phyloP scores from a whole-genome alignment of 2,888 invertebrate species.

The Drosophila buzzatii region DNA sequence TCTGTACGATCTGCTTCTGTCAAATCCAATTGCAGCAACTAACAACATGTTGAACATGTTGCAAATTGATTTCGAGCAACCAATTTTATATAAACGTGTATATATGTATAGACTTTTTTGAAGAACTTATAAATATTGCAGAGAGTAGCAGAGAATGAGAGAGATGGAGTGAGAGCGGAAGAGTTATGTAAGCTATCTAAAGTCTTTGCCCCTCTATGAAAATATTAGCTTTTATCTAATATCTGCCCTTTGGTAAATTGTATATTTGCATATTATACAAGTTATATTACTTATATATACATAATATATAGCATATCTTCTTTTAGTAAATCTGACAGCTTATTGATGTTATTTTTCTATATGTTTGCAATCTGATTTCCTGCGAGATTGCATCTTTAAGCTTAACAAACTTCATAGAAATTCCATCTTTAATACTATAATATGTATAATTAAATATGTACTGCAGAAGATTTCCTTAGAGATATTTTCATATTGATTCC shows the following conservation, averaged over 20 bases:
- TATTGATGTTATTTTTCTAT: neutral
- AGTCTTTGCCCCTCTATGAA: neutral
- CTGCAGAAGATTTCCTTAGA: neutral
- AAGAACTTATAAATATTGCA: neutral
- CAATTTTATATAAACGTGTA: neutral
- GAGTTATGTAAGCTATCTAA: neutral
- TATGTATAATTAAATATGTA: neutral
- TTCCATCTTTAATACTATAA: neutral
- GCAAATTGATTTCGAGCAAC: constrained; percentile 30
- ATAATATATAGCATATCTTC: neutral
- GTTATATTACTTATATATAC: neutral
- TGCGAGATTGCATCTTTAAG: neutral
- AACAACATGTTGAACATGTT: constrained; percentile 49
- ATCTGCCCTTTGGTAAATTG: too few relatives aligned
- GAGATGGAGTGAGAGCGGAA: neutral
- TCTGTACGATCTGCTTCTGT: constrained; percentile 16
- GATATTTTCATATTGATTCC: neutral
- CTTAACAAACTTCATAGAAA: neutral
- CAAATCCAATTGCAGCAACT: constrained; percentile 42
- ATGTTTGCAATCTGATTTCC: neutral
- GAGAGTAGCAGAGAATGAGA: neutral
- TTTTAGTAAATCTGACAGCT: neutral
- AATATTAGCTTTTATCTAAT: neutral
- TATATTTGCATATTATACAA: neutral
- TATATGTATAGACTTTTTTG: neutral